These are phyloP conservation scores for Cantharis lateralis DNA, from an alignment of 2,888 invertebrate species.

Conservation along the genomic window DNA sequence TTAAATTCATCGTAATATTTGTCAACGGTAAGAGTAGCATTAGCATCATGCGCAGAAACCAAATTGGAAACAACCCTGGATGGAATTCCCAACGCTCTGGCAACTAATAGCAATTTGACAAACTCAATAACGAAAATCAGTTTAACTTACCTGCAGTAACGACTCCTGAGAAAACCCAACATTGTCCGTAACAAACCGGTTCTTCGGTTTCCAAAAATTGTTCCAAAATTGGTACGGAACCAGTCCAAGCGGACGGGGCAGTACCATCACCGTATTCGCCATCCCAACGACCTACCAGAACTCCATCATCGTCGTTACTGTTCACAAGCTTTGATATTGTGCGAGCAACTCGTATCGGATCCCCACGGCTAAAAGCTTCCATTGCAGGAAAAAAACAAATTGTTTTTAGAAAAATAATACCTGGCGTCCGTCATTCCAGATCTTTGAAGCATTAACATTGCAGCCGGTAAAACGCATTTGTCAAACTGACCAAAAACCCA, in stretches of 20 bases:
- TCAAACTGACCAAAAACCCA: slow-evolving; percentile 88
- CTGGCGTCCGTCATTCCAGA: slow-evolving; percentile 64
- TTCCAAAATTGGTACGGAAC: slow-evolving; percentile 76
- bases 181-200: slow-evolving; percentile 81
- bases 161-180: slow-evolving; percentile 87
- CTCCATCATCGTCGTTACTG: slow-evolving; percentile 76
- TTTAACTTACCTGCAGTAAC: slow-evolving; percentile 69
- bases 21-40: slow-evolving; percentile 78
- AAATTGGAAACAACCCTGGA: slow-evolving; percentile 81
- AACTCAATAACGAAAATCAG: not conserved
- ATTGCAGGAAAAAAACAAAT: not conserved
- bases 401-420: slow-evolving; percentile 45
- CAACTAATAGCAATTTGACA: slow-evolving; percentile 59
- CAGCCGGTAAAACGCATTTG: slow-evolving; percentile 69
- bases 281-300: slow-evolving; percentile 75
- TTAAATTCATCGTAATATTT: slow-evolving; percentile 71
- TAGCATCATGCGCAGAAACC: slow-evolving; percentile 85
- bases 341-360: slow-evolving; percentile 71
- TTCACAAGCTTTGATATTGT: slow-evolving; percentile 77
- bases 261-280: slow-evolving; percentile 76
- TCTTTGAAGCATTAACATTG: slow-evolving; percentile 71
- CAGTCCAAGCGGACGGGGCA: slow-evolving; percentile 79
- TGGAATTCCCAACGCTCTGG: slow-evolving; percentile 80
- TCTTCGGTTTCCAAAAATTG: slow-evolving; percentile 67
- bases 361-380: slow-evolving; percentile 59